Evolutionary conservation across 2,888 invertebrate genomes (phyloP), one percentile per base, ranked within the genome.

Genomic region (Hydropsyche betteni): DNA sequence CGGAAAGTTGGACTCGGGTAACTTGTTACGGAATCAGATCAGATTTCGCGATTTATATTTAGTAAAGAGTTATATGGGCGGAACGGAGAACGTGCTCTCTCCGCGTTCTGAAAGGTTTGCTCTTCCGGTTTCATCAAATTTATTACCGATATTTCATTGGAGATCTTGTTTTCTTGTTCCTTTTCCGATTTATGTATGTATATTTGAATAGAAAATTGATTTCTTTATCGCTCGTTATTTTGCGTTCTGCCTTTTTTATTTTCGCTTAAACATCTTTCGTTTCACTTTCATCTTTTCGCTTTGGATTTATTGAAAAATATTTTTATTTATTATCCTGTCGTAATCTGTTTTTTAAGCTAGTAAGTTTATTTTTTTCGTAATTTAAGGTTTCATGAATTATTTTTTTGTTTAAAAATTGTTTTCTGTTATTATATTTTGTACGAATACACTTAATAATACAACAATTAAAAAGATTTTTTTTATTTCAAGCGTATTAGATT

Each of bases 11-110:
- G n/a, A 8, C 34, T 24, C 34, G 64, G 64, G 12, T 55, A 64
- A 64, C 64, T 64, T 64, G 64, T 64, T 64, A 64, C 64, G 34
- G 64, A 36, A 64, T 64, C 64, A n/a, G 64, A 64, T 64, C 64
- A 64, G 64, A 64, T 64, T 64, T 64, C 64, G 34, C 4, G 64
- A 64, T 64, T 64, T 64, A 64, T 64, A 64, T 64, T 64, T 64
- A 64, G 36, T 44, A 44, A 44, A 44, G 44, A 44, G 44, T 44
- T 44, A 44, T 44, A 10, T 4, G 10, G 44, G 44, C 7, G 44
- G 10, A 44, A 10, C 7, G 36, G 64, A 14, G 34, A 64, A 34
- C 34, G 64, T 64, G 36, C 64, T 36, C 64, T 33, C 36, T 34
- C 24, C 24, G 16, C 58, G 7, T 53, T 8, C 58, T 58, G 64